phyloP scores from a whole-genome alignment of 2,113 vertebrate species.

The Gymnocephalus cernua region DNA sequence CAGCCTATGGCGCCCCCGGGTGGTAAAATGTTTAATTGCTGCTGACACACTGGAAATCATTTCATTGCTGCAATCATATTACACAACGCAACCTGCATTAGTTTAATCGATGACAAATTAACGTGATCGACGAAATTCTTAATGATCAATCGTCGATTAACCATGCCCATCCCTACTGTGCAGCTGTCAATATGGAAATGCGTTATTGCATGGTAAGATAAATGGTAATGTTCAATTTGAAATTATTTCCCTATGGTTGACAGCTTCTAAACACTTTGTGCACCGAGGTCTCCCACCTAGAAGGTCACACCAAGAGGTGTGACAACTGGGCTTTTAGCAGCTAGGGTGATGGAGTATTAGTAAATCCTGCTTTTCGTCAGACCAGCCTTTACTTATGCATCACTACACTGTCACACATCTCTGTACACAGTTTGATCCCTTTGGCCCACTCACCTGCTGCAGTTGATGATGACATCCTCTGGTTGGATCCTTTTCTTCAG shows the following conservation, averaged over 20 bases:
- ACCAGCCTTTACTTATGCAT: neutral
- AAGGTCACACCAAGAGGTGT: neutral
- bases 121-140: too few species aligned
- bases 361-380: neutral
- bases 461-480: constrained; percentile 85
- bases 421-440: neutral
- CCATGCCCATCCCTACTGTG: too few species aligned
- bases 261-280: constrained; percentile 1
- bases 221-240: neutral
- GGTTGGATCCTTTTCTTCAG: constrained; percentile 84
- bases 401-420: neutral
- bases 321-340: neutral
- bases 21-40: too few species aligned
- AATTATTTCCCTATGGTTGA: neutral
- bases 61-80: too few species aligned
- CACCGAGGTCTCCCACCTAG: neutral
- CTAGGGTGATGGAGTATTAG: neutral
- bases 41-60: too few species aligned
- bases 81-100: too few species aligned
- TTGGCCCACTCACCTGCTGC: constrained; percentile 55
- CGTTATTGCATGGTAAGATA: neutral
- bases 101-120: too few species aligned
- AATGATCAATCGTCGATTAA: too few species aligned
- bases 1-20: too few species aligned
- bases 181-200: neutral